Percentiles rank a stretch among this genome's conserved stretches.
These are phyloP conservation scores for Apomyelois bistriatella DNA, from an alignment of 2,888 invertebrate genomes.

Conservation along the genomic window DNA sequence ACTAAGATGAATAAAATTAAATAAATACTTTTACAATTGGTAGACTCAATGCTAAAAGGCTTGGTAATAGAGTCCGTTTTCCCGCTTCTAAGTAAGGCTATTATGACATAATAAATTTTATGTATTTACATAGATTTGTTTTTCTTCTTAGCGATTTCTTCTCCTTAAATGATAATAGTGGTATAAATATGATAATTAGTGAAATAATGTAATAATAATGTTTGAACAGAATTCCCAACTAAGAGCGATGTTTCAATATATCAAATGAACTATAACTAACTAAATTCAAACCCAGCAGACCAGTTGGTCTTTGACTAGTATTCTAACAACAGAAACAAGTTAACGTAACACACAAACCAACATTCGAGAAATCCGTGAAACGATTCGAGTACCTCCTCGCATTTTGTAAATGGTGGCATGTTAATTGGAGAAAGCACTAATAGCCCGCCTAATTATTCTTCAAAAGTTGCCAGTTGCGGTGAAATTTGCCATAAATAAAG, in stretches of 20 bases:
- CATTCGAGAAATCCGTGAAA: background rate
- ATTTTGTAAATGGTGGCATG: slow-evolving; percentile 20
- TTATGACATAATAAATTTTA: too few relatives aligned
- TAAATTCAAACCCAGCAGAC: background rate
- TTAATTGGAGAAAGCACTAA: slow-evolving; percentile 25
- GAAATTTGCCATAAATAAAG: slow-evolving; percentile 35
- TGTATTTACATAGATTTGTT: too few relatives aligned
- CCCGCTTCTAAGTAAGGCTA: too few relatives aligned
- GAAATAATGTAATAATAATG: too few relatives aligned
- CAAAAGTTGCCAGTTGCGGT: slow-evolving; percentile 28
- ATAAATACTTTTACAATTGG: too few relatives aligned
- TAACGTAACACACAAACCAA: background rate
- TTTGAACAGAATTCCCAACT: background rate
- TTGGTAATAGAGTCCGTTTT: too few relatives aligned
- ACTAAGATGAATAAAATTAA: too few relatives aligned
- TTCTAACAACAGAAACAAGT: slow-evolving; percentile 2
- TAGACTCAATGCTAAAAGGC: too few relatives aligned
- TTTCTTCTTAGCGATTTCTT: too few relatives aligned
- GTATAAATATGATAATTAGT: too few relatives aligned
- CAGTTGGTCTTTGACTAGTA: background rate
- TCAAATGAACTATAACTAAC: background rate
- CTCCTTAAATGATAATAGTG: too few relatives aligned
- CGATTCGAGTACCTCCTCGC: background rate
- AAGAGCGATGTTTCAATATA: background rate
- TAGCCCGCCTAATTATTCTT: slow-evolving; percentile 33